Evolutionary conservation across 2,888 invertebrate species (phyloP).

Genomic region (Suillia variegata): DNA sequence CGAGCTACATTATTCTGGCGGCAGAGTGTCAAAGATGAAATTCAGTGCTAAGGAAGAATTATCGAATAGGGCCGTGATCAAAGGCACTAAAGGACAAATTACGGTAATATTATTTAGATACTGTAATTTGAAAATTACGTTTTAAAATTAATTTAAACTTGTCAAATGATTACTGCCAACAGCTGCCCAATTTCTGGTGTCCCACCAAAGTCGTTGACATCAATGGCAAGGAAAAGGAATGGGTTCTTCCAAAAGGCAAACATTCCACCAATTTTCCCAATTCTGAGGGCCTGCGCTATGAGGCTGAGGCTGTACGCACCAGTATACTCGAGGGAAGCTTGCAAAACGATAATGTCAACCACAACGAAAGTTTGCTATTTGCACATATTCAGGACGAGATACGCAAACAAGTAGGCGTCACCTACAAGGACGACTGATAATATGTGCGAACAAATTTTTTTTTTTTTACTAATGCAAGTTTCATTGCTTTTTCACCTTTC

Average conservation of each 20-base stretch:
- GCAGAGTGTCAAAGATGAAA: conserved; percentile 47
- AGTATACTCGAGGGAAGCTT: conserved; percentile 69
- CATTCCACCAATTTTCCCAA: conserved; percentile 70
- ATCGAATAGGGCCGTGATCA: conserved; percentile 53
- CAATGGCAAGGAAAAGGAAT: conserved; percentile 68
- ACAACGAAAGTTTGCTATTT: conserved; percentile 72
- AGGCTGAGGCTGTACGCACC: conserved; percentile 77
- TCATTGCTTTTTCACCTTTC: no score
- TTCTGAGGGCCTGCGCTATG: conserved; percentile 76
- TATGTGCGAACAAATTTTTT: no score
- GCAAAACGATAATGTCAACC: conserved; percentile 72
- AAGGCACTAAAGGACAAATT: conserved; percentile 58
- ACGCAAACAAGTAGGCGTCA: conserved; percentile 73
- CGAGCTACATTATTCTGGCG: conserved; percentile 52
- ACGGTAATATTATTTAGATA: conserved; percentile 41
- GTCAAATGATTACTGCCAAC: conserved; percentile 25
- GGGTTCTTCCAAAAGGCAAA: conserved; percentile 70
- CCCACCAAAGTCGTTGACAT: conserved; percentile 72
- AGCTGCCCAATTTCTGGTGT: conserved; percentile 72
- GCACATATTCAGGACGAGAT: conserved; percentile 76
- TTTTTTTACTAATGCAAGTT: no score
- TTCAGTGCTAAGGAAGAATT: conserved; percentile 43
- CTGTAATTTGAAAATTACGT: background rate
- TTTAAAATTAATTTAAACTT: background rate
- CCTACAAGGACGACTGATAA: conserved; percentile 54